Evolutionary conservation across 2,113 vertebrate species (phyloP).

Genomic region (Setophaga petechia): DNA sequence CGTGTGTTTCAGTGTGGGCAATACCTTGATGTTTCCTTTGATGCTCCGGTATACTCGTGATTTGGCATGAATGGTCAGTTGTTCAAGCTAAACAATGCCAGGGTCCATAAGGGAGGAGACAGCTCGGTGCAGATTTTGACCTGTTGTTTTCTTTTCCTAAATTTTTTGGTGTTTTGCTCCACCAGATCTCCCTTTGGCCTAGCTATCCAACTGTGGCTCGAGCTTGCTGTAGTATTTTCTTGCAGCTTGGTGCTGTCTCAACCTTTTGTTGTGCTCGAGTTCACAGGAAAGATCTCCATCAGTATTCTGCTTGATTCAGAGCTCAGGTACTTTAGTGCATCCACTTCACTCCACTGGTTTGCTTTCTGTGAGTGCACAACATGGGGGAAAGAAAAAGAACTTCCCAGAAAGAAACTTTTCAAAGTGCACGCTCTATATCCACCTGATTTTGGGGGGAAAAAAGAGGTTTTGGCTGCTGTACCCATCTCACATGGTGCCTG

Average conservation of each 20-base stretch:
- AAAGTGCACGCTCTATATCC: background rate
- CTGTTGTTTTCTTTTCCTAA: background rate
- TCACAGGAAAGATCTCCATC: slow-evolving; percentile 26
- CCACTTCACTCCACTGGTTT: slow-evolving; percentile 39
- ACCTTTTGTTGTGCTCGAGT: slow-evolving; percentile 38
- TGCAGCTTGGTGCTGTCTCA: slow-evolving; percentile 36
- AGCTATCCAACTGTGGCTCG: slow-evolving; percentile 22
- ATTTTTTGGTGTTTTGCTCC: background rate
- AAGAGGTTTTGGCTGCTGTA: background rate
- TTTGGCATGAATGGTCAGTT: background rate
- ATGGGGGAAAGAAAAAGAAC: background rate
- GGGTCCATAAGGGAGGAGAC: background rate
- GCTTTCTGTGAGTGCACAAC: slow-evolving; percentile 14
- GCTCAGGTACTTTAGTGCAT: slow-evolving; percentile 70
- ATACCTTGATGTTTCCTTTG: slow-evolving; percentile 49
- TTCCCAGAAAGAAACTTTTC: background rate
- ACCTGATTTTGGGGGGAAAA: background rate
- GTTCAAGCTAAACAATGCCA: slow-evolving; percentile 1
- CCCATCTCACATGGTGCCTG: background rate
- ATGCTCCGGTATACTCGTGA: slow-evolving; percentile 58
- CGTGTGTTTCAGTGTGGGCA: slow-evolving; percentile 54
- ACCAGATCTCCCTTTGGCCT: slow-evolving; percentile 20
- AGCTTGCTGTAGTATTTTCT: slow-evolving; percentile 42
- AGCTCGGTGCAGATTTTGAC: background rate
- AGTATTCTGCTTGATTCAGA: slow-evolving; percentile 65